Conservation (phyloP, 37 sponge, comb jelly and placozoan genomes). For the Hormiphora californensis region DNA sequence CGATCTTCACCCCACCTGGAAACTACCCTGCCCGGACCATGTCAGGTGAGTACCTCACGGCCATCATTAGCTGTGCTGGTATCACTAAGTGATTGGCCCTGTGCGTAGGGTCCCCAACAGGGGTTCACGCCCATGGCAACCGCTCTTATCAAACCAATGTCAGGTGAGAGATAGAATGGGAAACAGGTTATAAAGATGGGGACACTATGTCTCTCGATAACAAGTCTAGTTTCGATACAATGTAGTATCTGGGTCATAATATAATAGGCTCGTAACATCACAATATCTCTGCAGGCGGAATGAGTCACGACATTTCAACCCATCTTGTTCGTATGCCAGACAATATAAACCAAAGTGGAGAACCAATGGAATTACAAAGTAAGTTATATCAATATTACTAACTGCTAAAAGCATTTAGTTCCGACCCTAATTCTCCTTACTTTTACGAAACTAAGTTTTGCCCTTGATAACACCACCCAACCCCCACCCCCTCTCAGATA, state of each 20-base stretch:
- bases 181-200: too few relatives aligned
- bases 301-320: slow-evolving; percentile 32
- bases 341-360: neutral
- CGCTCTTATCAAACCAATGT: too few relatives aligned
- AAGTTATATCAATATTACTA: too few relatives aligned
- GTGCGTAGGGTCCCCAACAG: too few relatives aligned
- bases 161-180: too few relatives aligned
- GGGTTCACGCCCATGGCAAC: too few relatives aligned
- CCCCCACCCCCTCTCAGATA: neutral
- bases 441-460: neutral
- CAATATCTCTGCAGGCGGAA: neutral
- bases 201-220: too few relatives aligned
- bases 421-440: too few relatives aligned
- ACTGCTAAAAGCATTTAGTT: too few relatives aligned
- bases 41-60: neutral
- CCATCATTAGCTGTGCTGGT: neutral
- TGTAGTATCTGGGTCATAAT: too few relatives aligned
- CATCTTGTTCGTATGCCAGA: slow-evolving; percentile 40
- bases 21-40: slow-evolving; percentile 10
- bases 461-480: neutral
- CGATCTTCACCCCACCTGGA: slow-evolving; percentile 31
- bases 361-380: too few relatives aligned
- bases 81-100: neutral
- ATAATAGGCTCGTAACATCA: neutral
- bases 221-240: too few relatives aligned